Conservation (phyloP, 2,888 invertebrate genomes). For the Drosophila tanythrix region DNA sequence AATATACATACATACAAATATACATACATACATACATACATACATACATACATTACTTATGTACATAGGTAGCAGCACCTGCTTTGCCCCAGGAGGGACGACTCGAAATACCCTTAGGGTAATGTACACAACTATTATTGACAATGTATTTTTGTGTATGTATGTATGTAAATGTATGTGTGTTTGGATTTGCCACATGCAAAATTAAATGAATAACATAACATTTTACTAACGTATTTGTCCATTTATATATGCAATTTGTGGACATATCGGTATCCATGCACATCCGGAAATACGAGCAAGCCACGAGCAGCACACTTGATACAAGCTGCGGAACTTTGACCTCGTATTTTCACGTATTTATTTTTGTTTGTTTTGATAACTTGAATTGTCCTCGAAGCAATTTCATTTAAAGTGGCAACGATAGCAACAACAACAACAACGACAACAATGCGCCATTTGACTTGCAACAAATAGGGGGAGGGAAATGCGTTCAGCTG, state of each 20-base stretch:
- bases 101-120: constrained; percentile 16
- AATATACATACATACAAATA: neutral
- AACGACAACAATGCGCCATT: constrained; percentile 26
- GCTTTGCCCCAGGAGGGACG: constrained; percentile 27
- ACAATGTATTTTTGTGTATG: neutral
- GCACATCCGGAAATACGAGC: constrained; percentile 35
- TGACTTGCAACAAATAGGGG: constrained; percentile 28
- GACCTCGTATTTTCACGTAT: constrained; percentile 38
- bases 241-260: constrained; percentile 12
- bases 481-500: constrained; percentile 34
- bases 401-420: constrained; percentile 32
- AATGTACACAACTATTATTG: constrained; percentile 28
- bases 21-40: neutral
- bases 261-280: constrained; percentile 43
- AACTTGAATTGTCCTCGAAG: constrained; percentile 38
- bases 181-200: constrained; percentile 51
- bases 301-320: constrained; percentile 5
- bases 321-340: constrained; percentile 23
- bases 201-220: constrained; percentile 45
- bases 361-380: constrained; percentile 24
- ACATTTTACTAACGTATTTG: neutral
- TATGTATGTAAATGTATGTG: constrained; percentile 2
- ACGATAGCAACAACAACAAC: constrained; percentile 17
- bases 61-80: constrained; percentile 30
- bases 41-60: constrained; percentile 5